phyloP scores from a whole-genome alignment of 2,888 invertebrate genomes.

The Cordilura impudica region DNA sequence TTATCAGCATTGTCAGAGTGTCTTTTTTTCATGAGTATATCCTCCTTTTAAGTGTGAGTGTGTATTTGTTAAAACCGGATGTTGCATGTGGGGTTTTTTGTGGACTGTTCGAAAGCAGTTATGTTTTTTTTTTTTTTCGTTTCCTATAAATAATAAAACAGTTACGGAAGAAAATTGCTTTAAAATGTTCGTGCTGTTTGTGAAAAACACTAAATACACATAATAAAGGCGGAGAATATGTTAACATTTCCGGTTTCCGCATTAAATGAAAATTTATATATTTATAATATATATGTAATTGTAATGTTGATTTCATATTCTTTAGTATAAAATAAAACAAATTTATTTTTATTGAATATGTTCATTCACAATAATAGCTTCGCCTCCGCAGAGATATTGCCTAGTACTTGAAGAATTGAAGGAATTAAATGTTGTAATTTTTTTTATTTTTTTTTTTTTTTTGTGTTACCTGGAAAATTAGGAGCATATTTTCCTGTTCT shows the following conservation, averaged over 20 bases:
- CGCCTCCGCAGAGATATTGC: neutral
- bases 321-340: too few species aligned
- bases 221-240: conserved; percentile 4
- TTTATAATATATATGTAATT: neutral
- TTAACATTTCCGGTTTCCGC: conserved; percentile 47
- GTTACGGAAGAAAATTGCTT: conserved; percentile 14
- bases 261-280: neutral
- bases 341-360: too few species aligned
- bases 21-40: neutral
- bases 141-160: conserved; percentile 9
- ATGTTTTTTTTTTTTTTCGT: conserved; percentile 9
- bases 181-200: conserved; percentile 16
- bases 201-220: neutral
- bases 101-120: neutral
- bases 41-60: neutral
- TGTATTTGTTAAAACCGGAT: neutral
- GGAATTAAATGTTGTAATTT: neutral
- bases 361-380: too few species aligned
- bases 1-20: too few species aligned
- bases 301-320: too few species aligned
- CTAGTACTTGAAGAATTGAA: conserved; percentile 11
- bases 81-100: neutral
- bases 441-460: conserved; percentile 10
- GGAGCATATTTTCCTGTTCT: too few species aligned
- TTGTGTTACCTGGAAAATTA: conserved; percentile 27